phyloP scores from a whole-genome alignment of 2,888 invertebrate species.

The Stomorhina lunata region DNA sequence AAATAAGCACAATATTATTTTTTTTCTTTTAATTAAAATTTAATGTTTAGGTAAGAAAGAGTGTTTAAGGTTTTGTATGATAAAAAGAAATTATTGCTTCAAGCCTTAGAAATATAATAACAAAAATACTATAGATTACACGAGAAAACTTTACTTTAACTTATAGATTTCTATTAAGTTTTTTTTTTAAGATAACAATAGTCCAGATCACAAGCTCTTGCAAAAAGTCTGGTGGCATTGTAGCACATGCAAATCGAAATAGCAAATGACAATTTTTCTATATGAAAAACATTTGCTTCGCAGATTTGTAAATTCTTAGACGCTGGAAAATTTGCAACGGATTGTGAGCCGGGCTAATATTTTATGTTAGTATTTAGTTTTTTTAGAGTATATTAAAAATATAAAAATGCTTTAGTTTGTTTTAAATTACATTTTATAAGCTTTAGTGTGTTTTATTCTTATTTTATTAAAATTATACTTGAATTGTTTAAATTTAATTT shows the following conservation, averaged over 20 bases:
- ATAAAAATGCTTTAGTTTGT: constrained; percentile 18
- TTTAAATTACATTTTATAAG: neutral
- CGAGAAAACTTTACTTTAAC: neutral
- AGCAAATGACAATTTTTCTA: no score
- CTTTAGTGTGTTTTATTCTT: neutral
- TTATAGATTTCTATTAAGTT: neutral
- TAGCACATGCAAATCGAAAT: no score
- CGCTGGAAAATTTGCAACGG: no score
- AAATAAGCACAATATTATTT: no score
- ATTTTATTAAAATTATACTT: neutral
- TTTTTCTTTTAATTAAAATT: neutral
- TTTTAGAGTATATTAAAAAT: no score
- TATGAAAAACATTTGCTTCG: no score
- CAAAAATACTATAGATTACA: constrained; percentile 41
- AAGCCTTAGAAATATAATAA: constrained; percentile 54
- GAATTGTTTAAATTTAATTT: neutral
- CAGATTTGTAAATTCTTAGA: no score
- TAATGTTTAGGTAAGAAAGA: neutral
- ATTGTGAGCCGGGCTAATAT: no score
- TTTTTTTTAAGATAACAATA: neutral
- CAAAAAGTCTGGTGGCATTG: no score
- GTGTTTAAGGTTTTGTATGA: neutral
- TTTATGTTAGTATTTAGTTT: no score
- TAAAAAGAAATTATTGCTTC: constrained; percentile 45
- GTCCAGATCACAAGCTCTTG: no score